These are phyloP conservation scores for Eurosta solidaginis DNA, from an alignment of 1,140 invertebrate species.

Conservation along the genomic window DNA sequence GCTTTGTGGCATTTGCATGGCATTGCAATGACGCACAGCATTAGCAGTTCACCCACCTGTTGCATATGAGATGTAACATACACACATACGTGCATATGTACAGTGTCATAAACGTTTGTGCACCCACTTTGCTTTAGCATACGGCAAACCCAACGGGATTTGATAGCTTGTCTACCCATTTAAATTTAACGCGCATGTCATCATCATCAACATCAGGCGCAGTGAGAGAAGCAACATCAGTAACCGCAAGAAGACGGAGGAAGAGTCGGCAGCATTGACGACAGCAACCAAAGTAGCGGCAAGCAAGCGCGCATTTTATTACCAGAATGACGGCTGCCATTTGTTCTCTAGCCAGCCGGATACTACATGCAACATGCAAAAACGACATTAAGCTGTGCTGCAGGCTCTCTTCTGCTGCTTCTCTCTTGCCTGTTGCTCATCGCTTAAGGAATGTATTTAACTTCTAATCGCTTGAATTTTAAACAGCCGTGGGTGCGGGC, in stretches of 20 bases:
- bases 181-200: slow-evolving; percentile 21
- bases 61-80: no score
- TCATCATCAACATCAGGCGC: slow-evolving; percentile 11
- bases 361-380: slow-evolving; percentile 12
- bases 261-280: no score
- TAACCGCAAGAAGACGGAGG: neutral
- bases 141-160: neutral
- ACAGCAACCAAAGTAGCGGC: neutral
- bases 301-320: neutral
- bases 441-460: neutral
- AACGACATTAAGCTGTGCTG: slow-evolving; percentile 15
- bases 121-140: neutral
- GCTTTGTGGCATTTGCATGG: neutral
- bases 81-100: no score
- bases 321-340: neutral
- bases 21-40: no score
- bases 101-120: neutral
- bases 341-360: neutral
- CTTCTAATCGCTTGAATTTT: slow-evolving; percentile 18
- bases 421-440: neutral
- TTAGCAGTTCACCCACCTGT: neutral
- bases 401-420: neutral
- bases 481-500: slow-evolving; percentile 18
- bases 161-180: slow-evolving; percentile 7
- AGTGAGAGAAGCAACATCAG: neutral